Conservation (phyloP, 2,797 vertebrate genomes). For the Acrossocheilus fasciatus region DNA sequence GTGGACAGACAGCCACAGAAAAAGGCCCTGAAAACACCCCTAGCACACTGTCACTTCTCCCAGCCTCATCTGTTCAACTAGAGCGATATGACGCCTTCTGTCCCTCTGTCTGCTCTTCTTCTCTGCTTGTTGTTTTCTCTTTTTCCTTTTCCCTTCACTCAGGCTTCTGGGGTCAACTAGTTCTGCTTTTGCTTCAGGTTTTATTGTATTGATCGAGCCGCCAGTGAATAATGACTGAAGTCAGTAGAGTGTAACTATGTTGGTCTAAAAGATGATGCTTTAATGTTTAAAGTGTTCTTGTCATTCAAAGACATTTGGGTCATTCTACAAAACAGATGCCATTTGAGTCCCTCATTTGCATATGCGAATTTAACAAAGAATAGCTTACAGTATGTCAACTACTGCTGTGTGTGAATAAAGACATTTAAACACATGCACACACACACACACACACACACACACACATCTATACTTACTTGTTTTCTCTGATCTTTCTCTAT, state of each 20-base stretch:
- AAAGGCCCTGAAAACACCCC: constrained; percentile 68
- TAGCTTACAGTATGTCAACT: not conserved
- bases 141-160: constrained; percentile 40
- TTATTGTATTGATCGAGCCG: constrained; percentile 40
- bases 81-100: constrained; percentile 56
- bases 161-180: constrained; percentile 45
- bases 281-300: constrained; percentile 36
- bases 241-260: constrained; percentile 29
- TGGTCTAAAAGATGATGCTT: constrained; percentile 32
- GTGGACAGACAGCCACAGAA: constrained; percentile 59
- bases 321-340: not conserved
- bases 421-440: not conserved
- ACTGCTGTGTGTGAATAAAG: not conserved
- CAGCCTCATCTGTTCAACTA: constrained; percentile 60
- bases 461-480: too few relatives aligned
- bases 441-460: too few relatives aligned
- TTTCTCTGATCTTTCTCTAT: not conserved
- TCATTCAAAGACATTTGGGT: constrained; percentile 25
- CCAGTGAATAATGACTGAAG: constrained; percentile 28
- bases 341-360: constrained; percentile 7
- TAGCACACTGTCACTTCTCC: constrained; percentile 71
- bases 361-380: not conserved
- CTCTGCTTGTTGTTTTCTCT: constrained; percentile 17
- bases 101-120: constrained; percentile 44
- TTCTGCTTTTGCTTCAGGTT: constrained; percentile 42